Evolutionary conservation across 2,113 vertebrate genomes (phyloP).

Genomic region (pig (Sus scrofa)): T2T-Sscrofa CM000820.6:37398501-37399000

Average conservation of each 20-base stretch:
- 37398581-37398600: constrained; percentile 24
- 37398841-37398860: too few relatives aligned
- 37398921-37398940: too few relatives aligned
- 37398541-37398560: constrained; percentile 54
- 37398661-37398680: constrained; percentile 24
- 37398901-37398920: too few relatives aligned
- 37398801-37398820: too few relatives aligned
- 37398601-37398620: background rate
- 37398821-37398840: too few relatives aligned
- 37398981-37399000: too few relatives aligned
- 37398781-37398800: background rate
- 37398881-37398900: too few relatives aligned
- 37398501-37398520: constrained; percentile 50
- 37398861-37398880: too few relatives aligned
- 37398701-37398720: background rate
- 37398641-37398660: constrained; percentile 10
- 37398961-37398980: too few relatives aligned
- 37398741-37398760: constrained; percentile 43
- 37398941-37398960: too few relatives aligned
- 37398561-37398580: constrained; percentile 15
- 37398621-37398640: constrained; percentile 39
- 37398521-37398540: constrained; percentile 47
- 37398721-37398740: background rate
- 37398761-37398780: background rate
- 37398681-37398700: background rate